phyloP scores from a whole-genome alignment of 1,140 invertebrate genomes.

The Sweltsa coloradensis region DNA sequence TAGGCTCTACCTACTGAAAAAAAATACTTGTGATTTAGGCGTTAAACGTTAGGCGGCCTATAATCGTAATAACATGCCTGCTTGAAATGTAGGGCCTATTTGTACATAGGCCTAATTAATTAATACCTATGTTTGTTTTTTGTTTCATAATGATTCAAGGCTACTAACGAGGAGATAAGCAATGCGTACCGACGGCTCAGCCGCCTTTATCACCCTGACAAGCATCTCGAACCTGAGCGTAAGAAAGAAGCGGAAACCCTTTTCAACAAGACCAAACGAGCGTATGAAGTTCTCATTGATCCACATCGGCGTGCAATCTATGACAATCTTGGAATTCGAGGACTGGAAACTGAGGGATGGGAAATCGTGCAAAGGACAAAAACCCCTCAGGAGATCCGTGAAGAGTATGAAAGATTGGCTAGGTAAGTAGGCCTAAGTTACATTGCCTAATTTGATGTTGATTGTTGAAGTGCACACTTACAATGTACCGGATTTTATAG shows the following conservation, averaged over 20 bases:
- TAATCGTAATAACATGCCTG: neutral
- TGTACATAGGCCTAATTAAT: neutral
- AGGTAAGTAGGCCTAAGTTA: slow-evolving; percentile 22
- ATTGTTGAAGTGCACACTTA: no score
- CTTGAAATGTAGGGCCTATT: slow-evolving; percentile 7
- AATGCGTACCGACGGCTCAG: slow-evolving; percentile 82
- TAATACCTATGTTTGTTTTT: slow-evolving; percentile 13
- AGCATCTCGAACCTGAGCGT: slow-evolving; percentile 64
- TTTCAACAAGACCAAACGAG: slow-evolving; percentile 84
- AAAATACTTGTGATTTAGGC: no score
- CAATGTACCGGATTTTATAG: no score
- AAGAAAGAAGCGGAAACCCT: slow-evolving; percentile 82
- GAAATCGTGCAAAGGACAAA: slow-evolving; percentile 80
- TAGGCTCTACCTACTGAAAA: no score
- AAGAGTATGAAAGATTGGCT: slow-evolving; percentile 82
- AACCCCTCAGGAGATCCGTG: slow-evolving; percentile 85
- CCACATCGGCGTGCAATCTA: slow-evolving; percentile 69
- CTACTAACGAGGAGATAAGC: slow-evolving; percentile 76
- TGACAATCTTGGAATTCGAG: slow-evolving; percentile 62
- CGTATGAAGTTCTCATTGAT: slow-evolving; percentile 80
- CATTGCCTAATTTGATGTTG: no score
- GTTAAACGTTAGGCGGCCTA: neutral
- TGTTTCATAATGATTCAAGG: slow-evolving; percentile 45
- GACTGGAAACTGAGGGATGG: slow-evolving; percentile 83
- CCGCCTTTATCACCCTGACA: slow-evolving; percentile 89